Evolutionary conservation across 2,113 vertebrate species (phyloP), one percentile per base, ranked within the genome.

Genomic region (Poeciliopsis prolifica): DNA sequence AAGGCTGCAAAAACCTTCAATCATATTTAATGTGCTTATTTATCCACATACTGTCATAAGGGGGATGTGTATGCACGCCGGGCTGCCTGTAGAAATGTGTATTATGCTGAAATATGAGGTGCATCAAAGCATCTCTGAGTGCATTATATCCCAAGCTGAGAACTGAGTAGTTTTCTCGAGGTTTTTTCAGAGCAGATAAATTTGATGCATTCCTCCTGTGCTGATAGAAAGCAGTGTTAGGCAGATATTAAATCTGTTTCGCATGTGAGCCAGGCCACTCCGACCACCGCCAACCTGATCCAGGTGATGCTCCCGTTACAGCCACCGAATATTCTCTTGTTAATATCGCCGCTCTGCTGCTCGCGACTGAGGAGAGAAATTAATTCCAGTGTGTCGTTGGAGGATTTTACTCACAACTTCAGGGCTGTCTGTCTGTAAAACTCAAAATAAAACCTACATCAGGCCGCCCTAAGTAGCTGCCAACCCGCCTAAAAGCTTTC

Each of bases 1-100:
- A 66, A 68, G 65, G 84, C 79, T 29, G 65, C 82, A 93, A 92
- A 90, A 90, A 86, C 77, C 89, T 75, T 91, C 88, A 91, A 87
- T 93, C 86, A 88, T 80, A 90, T 93, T 86, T 88, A 91, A 91
- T 83, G 88, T 83, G 87, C 90, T 87, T 82, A 92, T 92, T 89
- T 90, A 91, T 88, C 84, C 85, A 89, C 80, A 81, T 71, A 84
- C 78, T 89, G 84, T 90, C 86, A 88, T 79, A 71, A 89, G 72
- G 77, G 51, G 51, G 26, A 64, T 28, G 83, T 70, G 80, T 79
- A 81, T 66, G 82, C 68, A 84, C 30, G 84, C 74, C 40, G 73
- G 75, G 75, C 72, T 63, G 69, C 66, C 75, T 75, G 86, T 51
- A 40, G 66, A 83, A 86, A 70, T 71, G 81, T 79, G 79, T 81